These are phyloP conservation scores for Drosophila eohydei DNA, from an alignment of 2,888 invertebrate species.

Conservation along the genomic window DNA sequence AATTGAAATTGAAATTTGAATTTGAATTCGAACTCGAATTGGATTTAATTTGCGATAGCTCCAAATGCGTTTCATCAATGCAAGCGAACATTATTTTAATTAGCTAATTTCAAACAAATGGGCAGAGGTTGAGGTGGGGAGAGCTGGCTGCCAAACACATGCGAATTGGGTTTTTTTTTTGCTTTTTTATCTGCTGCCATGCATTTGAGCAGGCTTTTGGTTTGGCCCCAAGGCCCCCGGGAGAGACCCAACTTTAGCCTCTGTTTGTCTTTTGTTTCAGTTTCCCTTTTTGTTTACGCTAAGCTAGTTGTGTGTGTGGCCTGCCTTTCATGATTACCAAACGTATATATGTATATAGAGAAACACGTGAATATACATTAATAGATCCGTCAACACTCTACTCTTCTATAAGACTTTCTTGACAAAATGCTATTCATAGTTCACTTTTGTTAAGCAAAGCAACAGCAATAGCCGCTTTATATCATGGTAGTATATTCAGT, in stretches of 20 bases:
- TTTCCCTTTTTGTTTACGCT: constrained; percentile 24
- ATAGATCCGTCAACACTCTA: neutral
- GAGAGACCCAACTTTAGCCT: constrained; percentile 24
- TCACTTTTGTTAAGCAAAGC: no score
- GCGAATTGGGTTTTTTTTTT: constrained; percentile 8
- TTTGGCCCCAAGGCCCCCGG: constrained; percentile 48
- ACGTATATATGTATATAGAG: neutral
- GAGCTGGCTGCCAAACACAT: constrained; percentile 6
- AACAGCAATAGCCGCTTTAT: no score
- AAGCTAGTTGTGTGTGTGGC: neutral
- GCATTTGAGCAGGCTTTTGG: constrained; percentile 23
- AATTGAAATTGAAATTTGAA: constrained; percentile 26
- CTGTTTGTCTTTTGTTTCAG: constrained; percentile 6
- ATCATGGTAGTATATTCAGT: no score
- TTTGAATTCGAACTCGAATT: constrained; percentile 22
- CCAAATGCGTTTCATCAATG: constrained; percentile 59
- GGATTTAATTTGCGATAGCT: constrained; percentile 53
- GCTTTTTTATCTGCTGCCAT: constrained; percentile 12
- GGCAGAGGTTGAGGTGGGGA: neutral
- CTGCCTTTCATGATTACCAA: neutral
- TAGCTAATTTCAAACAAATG: constrained; percentile 42
- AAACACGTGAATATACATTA: neutral
- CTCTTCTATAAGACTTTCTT: neutral
- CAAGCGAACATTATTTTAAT: constrained; percentile 59
- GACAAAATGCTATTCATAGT: neutral